phyloP scores from a whole-genome alignment of 2,113 vertebrate species.

The Cisticola juncidis region DNA sequence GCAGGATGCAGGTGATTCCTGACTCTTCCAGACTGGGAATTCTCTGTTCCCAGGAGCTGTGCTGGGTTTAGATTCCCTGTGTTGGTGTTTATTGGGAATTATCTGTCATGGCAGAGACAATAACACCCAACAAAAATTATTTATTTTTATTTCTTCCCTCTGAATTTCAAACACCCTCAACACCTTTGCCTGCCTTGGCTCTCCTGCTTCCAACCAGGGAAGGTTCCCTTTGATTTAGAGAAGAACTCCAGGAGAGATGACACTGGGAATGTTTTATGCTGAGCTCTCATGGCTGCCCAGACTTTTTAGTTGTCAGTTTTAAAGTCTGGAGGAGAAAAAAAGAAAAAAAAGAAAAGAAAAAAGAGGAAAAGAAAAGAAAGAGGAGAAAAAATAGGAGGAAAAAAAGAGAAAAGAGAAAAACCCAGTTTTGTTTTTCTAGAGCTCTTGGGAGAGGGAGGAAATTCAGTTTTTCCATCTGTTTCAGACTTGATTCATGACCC shows the following conservation, averaged over 20 bases:
- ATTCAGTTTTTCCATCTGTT: not conserved
- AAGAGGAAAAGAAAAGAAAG: no score
- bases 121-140: not conserved
- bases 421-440: not conserved
- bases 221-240: not conserved
- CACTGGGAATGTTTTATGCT: not conserved
- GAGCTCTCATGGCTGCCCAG: not conserved
- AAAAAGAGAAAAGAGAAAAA: not conserved
- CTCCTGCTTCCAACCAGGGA: not conserved
- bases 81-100: not conserved
- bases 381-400: no score
- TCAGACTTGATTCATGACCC: not conserved
- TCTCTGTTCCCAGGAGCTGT: not conserved
- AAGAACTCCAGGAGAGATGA: not conserved
- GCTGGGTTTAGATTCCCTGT: not conserved
- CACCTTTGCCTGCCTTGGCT: not conserved
- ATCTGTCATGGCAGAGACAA: not conserved
- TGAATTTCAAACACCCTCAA: not conserved
- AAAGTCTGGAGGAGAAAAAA: not conserved
- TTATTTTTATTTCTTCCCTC: not conserved
- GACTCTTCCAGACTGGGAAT: not conserved
- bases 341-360: fast-evolving
- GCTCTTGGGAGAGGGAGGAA: not conserved
- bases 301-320: not conserved
- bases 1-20: not conserved